Evolutionary conservation across 2,888 invertebrate genomes (phyloP).

Genomic region (Idaea straminata): DNA sequence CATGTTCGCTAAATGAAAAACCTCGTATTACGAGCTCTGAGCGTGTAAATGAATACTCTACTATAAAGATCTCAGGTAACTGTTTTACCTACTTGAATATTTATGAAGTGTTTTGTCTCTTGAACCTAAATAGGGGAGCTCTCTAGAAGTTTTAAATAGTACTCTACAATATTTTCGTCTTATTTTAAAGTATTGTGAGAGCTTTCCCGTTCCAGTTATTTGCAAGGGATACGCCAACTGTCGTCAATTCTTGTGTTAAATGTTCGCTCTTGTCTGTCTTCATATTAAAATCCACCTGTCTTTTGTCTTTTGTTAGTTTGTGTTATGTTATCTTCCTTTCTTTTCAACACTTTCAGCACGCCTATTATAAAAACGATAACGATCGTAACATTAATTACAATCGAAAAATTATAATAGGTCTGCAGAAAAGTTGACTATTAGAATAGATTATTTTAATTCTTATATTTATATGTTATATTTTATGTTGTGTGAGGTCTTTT

Average conservation of each 20-base stretch:
- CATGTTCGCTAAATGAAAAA: no score
- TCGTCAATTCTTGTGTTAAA: constrained; percentile 47
- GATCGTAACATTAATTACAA: background rate
- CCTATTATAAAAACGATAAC: background rate
- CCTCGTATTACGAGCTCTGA: no score
- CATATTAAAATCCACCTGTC: constrained; percentile 13
- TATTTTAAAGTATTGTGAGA: constrained; percentile 24
- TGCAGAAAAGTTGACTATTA: constrained; percentile 6
- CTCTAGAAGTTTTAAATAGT: constrained; percentile 15
- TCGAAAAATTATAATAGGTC: background rate
- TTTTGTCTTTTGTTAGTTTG: constrained; percentile 39
- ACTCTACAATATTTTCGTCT: constrained; percentile 10
- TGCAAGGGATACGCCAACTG: constrained; percentile 37
- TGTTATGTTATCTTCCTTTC: constrained; percentile 29
- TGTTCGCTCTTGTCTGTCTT: constrained; percentile 42
- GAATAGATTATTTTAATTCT: background rate
- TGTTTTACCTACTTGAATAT: background rate
- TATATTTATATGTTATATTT: background rate
- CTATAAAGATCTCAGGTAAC: background rate
- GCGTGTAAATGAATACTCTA: background rate
- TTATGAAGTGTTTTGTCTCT: constrained; percentile 18
- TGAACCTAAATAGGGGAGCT: constrained; percentile 24
- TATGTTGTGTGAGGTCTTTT: background rate
- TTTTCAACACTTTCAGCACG: background rate
- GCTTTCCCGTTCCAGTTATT: constrained; percentile 27